Evolutionary conservation across 2,888 invertebrate species (phyloP).

Genomic region (Leptarthrus brevirostris): DNA sequence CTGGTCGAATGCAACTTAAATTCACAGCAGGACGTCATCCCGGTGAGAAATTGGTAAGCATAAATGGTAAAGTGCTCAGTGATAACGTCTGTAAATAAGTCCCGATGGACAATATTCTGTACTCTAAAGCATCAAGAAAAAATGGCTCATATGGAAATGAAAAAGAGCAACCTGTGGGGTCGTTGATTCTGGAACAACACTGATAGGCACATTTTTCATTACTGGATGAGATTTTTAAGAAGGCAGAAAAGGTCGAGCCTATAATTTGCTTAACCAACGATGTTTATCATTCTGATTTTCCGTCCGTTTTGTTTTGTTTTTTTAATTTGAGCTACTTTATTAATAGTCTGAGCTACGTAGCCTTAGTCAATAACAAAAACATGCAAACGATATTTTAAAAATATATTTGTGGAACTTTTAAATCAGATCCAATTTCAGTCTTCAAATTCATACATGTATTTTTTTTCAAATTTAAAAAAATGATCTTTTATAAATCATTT

Average conservation of each 20-base stretch:
- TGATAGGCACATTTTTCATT: conserved; percentile 27
- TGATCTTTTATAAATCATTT: background rate
- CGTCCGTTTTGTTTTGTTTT: background rate
- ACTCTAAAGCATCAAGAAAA: background rate
- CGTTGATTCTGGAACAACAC: conserved; percentile 22
- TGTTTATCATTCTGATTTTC: conserved; percentile 32
- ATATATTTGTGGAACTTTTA: too few relatives aligned
- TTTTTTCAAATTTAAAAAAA: background rate
- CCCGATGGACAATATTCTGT: conserved; percentile 19
- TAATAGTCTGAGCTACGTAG: too few relatives aligned
- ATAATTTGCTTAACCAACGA: background rate
- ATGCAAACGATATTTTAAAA: too few relatives aligned
- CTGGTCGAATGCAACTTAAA: conserved; percentile 37
- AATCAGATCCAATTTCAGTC: conserved; percentile 8
- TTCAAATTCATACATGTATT: too few relatives aligned
- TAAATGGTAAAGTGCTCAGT: conserved; percentile 7
- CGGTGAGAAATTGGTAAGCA: conserved; percentile 29
- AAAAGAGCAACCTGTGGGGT: conserved; percentile 41
- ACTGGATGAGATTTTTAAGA: background rate
- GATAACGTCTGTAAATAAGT: conserved; percentile 24
- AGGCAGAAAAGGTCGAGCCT: background rate
- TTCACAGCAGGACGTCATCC: conserved; percentile 42
- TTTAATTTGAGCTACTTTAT: too few relatives aligned
- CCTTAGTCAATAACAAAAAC: too few relatives aligned
- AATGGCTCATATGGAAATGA: background rate